Percentiles rank a stretch among this genome's conserved stretches.
phyloP scores from a whole-genome alignment of 2,113 vertebrate genomes.

The Podocnemis expansa region DNA sequence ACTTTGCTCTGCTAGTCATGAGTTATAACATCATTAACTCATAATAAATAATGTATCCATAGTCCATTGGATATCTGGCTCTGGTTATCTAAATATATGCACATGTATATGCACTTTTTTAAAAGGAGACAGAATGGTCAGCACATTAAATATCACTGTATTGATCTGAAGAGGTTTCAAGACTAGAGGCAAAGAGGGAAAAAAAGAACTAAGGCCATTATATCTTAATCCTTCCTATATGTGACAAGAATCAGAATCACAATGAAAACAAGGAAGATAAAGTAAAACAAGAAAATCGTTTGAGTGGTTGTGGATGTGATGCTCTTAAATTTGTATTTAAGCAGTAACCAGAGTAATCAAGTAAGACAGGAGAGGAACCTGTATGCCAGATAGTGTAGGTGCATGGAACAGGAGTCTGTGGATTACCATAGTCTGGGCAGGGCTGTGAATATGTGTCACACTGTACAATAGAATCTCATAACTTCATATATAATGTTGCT shows the following conservation, averaged over 20 bases:
- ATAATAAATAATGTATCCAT: conserved; percentile 67
- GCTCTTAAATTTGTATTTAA: background rate
- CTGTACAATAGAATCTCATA: background rate
- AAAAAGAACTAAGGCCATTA: background rate
- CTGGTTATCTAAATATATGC: conserved; percentile 25
- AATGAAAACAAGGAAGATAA: conserved; percentile 37
- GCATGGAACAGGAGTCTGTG: background rate
- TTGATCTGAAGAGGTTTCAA: conserved; percentile 19
- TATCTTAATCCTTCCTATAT: background rate
- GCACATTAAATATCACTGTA: background rate
- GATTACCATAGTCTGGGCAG: background rate
- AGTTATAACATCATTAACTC: conserved; percentile 58
- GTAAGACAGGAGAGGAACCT: background rate
- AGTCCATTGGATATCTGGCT: conserved; percentile 20
- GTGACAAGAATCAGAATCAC: conserved; percentile 4
- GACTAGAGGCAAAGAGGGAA: background rate
- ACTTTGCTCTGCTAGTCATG: conserved; percentile 65
- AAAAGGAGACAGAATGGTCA: background rate
- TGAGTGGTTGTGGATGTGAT: background rate
- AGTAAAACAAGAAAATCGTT: conserved; percentile 7
- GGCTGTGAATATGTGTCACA: background rate
- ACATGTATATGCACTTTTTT: background rate
- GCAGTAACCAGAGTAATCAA: background rate
- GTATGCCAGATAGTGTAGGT: background rate
- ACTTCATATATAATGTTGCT: background rate